Conservation (phyloP, 2,113 vertebrate genomes). For the Cochlearius cochlearius region DNA sequence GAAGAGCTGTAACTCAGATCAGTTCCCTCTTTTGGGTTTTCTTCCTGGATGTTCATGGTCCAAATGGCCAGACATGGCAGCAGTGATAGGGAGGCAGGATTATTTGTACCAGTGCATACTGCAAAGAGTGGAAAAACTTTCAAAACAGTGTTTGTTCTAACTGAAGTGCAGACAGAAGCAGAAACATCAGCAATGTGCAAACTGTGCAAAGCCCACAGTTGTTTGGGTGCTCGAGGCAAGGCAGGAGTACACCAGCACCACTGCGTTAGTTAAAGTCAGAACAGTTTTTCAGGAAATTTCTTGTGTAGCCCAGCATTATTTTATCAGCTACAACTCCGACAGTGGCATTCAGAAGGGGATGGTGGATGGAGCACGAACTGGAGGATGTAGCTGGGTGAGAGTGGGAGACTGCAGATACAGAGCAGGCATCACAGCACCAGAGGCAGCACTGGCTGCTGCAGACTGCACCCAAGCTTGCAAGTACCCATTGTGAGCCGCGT, state of each 20-base stretch:
- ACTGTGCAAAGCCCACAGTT: background rate
- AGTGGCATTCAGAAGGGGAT: background rate
- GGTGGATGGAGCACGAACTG: background rate
- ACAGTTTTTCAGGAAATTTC: background rate
- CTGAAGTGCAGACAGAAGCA: background rate
- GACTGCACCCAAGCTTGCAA: background rate
- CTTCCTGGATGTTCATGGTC: background rate
- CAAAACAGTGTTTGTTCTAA: background rate
- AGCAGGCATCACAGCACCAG: background rate
- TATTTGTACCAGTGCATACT: background rate
- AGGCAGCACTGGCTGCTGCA: background rate
- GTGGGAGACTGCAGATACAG: background rate
- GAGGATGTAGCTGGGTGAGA: background rate
- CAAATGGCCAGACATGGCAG: background rate
- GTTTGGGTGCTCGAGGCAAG: background rate
- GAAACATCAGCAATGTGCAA: background rate
- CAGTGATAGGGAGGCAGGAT: background rate
- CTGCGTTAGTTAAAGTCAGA: background rate
- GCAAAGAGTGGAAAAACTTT: background rate
- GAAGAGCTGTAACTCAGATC: background rate
- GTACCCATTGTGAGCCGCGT: fast-evolving
- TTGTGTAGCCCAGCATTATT: background rate
- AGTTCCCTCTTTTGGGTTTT: background rate
- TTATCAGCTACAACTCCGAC: background rate
- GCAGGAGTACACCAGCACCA: background rate